Evolutionary conservation across 2,113 vertebrate genomes (phyloP), one percentile per base, ranked within the genome.

Genomic region (Oncorhynchus clarkii): DNA sequence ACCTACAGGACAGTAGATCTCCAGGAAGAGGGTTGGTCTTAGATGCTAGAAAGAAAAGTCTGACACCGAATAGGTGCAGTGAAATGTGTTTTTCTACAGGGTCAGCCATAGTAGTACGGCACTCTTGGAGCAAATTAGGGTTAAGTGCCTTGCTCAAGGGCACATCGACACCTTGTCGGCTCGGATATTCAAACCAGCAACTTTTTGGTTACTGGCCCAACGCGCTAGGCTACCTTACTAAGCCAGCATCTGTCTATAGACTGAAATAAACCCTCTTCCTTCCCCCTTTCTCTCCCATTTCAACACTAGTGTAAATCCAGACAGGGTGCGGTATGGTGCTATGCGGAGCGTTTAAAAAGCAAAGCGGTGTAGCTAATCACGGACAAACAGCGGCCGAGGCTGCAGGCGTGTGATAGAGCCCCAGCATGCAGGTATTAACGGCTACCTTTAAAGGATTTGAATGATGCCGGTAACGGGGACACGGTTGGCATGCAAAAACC

Each of bases 251-350:
- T 62, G 18, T 62, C 59, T 62, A 8, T 24, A 62, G n/a, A 62
- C 59, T 22, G n/a, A 62, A 62, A 62, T 62, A 2, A 7, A 7
- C n/a, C 16, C 67, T 22, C 78, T 87, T 88, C 91, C 92, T 80
- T 84, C 73, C 81, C 86, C 91, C 85, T 85, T 89, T 84, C 29
- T 84, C 76, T 65, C 79, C 85, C 79, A 71, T 84, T 60, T 22
- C 20, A 8, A n/a, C n/a, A 62, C 60, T 72, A 77, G 67, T 27
- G 78, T 67, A 77, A 76, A 68, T 45, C 70, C 39, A 16, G 66
- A 67, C 26, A 29, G 16, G 27, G 29, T 34, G 13, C 45, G 24
- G 51, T n/a, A 16, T 26, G 6, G 49, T 75, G 68, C 24, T 27
- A 27, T 64, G 65, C 14, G 18, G 65, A n/a, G 18, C n/a, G 65